A percentile compares a stretch with the other conserved stretches of the same genome.
Conservation (phyloP, 35 echinoderm and acorn worm genomes). For the Apostichopus californicus region DNA sequence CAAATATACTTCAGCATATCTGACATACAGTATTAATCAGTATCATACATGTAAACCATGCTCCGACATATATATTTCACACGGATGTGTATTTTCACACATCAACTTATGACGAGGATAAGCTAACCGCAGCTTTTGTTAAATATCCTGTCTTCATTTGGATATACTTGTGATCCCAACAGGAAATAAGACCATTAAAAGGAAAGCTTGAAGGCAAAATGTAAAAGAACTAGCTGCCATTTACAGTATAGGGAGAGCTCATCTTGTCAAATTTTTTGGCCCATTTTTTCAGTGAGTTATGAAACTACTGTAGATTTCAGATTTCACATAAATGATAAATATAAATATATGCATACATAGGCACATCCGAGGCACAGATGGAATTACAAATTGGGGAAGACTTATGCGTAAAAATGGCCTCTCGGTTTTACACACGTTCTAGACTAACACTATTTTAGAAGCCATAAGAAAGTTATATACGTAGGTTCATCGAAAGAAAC, state of each 20-base stretch:
- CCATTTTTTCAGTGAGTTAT: not conserved
- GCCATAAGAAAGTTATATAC: too few relatives aligned
- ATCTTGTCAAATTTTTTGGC: not conserved
- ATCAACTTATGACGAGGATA: too few relatives aligned
- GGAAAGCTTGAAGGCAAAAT: not conserved
- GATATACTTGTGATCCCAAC: not conserved
- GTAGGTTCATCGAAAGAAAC: too few relatives aligned
- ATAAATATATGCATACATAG: not conserved
- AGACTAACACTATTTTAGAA: too few relatives aligned
- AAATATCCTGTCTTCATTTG: not conserved
- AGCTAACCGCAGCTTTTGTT: too few relatives aligned
- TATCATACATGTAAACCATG: too few relatives aligned
- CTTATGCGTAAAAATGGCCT: not conserved
- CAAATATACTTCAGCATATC: too few relatives aligned
- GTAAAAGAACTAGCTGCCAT: not conserved
- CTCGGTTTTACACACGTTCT: too few relatives aligned
- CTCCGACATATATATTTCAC: too few relatives aligned
- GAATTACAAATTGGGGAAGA: not conserved
- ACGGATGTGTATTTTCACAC: too few relatives aligned
- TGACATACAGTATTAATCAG: too few relatives aligned
- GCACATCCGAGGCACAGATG: not conserved
- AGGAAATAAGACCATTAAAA: not conserved
- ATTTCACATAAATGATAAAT: not conserved
- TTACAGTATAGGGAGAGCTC: not conserved
- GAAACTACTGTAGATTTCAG: not conserved